These are phyloP conservation scores for Grallaria varia DNA, from an alignment of 2,113 vertebrate genomes.

Conservation along the genomic window DNA sequence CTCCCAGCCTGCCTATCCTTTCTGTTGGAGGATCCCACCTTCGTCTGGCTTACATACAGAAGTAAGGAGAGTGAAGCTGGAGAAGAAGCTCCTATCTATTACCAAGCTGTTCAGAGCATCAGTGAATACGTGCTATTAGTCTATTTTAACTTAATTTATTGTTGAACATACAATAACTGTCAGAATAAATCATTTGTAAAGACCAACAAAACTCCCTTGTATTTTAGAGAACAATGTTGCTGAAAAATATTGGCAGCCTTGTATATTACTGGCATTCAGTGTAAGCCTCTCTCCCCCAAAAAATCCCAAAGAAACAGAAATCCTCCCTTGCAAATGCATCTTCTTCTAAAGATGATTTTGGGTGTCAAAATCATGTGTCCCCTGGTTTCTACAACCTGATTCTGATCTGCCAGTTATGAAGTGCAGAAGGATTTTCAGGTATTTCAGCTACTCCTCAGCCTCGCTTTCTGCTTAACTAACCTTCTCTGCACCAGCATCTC, in stretches of 20 bases:
- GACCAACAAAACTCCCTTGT: conserved; percentile 35
- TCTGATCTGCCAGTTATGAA: not conserved
- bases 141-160: conserved; percentile 57
- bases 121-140: conserved; percentile 38
- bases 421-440: not conserved
- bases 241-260: not conserved
- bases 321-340: not conserved
- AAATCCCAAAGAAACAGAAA: not conserved
- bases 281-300: not conserved
- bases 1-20: not conserved
- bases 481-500: not conserved
- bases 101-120: conserved; percentile 39
- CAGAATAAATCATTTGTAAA: conserved; percentile 30
- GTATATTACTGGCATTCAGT: not conserved
- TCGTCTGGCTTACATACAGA: not conserved
- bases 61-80: not conserved
- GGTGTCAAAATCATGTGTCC: not conserved
- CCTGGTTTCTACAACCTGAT: not conserved
- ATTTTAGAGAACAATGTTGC: not conserved
- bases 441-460: not conserved
- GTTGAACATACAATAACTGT: conserved; percentile 47
- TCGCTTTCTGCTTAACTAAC: not conserved
- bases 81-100: conserved; percentile 23
- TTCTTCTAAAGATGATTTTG: not conserved
- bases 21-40: not conserved